Evolutionary conservation across 2,113 vertebrate genomes (phyloP).

Genomic region (mouse (Mus musculus)): GRCm39 chr6:116030001-116030500

Average conservation of each 20-base stretch:
- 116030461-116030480: neutral
- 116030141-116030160: neutral
- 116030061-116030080: neutral
- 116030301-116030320: neutral
- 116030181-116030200: neutral
- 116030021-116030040: neutral
- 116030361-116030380: constrained; percentile 25
- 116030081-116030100: neutral
- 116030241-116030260: constrained; percentile 18
- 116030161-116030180: neutral
- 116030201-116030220: neutral
- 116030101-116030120: neutral
- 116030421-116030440: neutral
- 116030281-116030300: neutral
- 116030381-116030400: constrained; percentile 48
- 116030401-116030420: neutral
- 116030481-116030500: neutral
- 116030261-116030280: neutral
- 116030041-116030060: neutral
- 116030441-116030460: neutral
- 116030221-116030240: neutral
- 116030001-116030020: neutral
- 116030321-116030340: neutral
- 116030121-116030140: neutral
- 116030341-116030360: neutral